Evolutionary conservation across 2,113 vertebrate genomes (phyloP).

Genomic region (Charadrius vociferus): DNA sequence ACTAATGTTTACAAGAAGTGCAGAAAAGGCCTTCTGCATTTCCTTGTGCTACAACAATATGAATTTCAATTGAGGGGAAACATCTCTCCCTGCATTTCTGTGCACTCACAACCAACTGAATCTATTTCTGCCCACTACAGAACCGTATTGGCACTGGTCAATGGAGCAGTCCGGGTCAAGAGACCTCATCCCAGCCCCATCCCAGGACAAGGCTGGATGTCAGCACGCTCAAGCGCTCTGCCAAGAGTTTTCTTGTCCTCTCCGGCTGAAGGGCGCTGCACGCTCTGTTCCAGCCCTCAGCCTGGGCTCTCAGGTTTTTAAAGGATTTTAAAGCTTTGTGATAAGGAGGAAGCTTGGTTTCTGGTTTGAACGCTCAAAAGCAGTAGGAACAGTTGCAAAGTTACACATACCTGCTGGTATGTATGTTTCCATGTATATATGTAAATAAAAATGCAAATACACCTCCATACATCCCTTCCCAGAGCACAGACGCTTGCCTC

Average conservation of each 20-base stretch:
- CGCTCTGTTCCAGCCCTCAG: not conserved
- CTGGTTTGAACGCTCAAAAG: not conserved
- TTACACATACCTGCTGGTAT: rapidly evolving
- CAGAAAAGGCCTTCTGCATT: not conserved
- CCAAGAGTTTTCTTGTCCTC: not conserved
- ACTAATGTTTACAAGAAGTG: rapidly evolving
- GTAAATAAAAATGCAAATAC: not conserved
- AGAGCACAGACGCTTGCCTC: not conserved
- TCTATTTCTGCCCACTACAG: not conserved
- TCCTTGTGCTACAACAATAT: not conserved
- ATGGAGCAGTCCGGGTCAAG: rapidly evolving
- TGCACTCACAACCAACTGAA: not conserved
- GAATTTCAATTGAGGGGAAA: not conserved
- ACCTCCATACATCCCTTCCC: not conserved
- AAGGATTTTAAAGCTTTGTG: not conserved
- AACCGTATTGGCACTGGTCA: rapidly evolving
- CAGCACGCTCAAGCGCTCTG: rapidly evolving
- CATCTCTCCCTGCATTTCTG: too few species aligned
- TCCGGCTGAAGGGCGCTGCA: not conserved
- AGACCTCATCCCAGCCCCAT: rapidly evolving
- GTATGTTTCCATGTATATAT: rapidly evolving
- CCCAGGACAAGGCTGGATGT: not conserved
- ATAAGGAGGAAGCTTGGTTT: rapidly evolving
- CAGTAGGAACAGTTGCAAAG: not conserved
- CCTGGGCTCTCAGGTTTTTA: too few species aligned